These are phyloP conservation scores for Agonopterix alstromeriana DNA, from an alignment of 2,888 invertebrate species.

Conservation along the genomic window DNA sequence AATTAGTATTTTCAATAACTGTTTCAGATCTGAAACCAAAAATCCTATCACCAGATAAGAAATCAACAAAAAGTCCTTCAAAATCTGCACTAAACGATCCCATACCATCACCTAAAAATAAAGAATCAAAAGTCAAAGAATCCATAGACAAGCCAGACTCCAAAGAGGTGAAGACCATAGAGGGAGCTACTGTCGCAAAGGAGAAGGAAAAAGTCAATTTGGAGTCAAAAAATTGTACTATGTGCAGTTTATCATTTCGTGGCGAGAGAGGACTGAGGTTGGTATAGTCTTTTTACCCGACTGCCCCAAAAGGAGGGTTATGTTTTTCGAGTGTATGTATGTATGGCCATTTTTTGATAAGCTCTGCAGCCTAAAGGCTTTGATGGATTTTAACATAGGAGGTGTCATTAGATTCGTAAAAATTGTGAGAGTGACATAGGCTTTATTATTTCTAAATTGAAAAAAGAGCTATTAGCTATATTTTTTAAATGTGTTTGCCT, in stretches of 20 bases:
- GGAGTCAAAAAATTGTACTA: slow-evolving; percentile 34
- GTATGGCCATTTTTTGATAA: too few relatives aligned
- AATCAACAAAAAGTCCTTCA: slow-evolving; percentile 13
- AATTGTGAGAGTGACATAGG: too few relatives aligned
- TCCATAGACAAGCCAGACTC: slow-evolving; percentile 11
- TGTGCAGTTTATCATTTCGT: slow-evolving; percentile 48
- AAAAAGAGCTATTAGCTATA: too few relatives aligned
- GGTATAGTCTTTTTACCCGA: too few relatives aligned
- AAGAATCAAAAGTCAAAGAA: slow-evolving; percentile 4
- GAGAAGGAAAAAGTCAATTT: slow-evolving; percentile 14
- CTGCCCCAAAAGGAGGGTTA: too few relatives aligned
- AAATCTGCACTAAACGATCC: background rate
- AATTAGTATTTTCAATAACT: too few relatives aligned
- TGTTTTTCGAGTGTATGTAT: too few relatives aligned
- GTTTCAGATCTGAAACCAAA: slow-evolving; percentile 53
- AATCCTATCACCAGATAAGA: slow-evolving; percentile 28
- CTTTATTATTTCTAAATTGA: too few relatives aligned
- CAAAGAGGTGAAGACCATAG: slow-evolving; percentile 8
- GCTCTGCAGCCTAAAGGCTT: too few relatives aligned
- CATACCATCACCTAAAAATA: slow-evolving; percentile 6
- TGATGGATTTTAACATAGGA: too few relatives aligned
- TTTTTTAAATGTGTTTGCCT: too few relatives aligned
- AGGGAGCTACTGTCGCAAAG: slow-evolving; percentile 13
- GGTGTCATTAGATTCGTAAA: too few relatives aligned
- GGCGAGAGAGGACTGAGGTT: slow-evolving; percentile 59